Evolutionary conservation across 2,797 vertebrate species (phyloP).

Genomic region (Tolypeutes matacus): DNA sequence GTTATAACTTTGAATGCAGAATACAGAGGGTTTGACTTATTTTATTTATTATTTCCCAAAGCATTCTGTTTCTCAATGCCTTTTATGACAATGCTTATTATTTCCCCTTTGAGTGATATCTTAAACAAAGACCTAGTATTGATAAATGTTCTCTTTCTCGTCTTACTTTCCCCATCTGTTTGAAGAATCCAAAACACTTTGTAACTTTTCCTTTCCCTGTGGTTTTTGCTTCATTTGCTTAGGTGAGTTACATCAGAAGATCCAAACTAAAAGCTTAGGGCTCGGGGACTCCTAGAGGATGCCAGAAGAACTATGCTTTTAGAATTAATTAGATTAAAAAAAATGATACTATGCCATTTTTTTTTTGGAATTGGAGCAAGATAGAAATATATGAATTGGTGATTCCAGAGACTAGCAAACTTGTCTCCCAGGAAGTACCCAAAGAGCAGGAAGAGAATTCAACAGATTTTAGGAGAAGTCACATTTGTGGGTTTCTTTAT

Average conservation of each 20-base stretch:
- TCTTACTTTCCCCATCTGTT: background rate
- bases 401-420: background rate
- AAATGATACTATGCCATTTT: background rate
- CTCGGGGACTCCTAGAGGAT: background rate
- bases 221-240: background rate
- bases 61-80: background rate
- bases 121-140: background rate
- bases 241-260: background rate
- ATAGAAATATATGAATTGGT: background rate
- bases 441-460: accelerated
- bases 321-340: background rate
- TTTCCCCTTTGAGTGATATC: background rate
- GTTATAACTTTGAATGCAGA: background rate
- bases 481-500: accelerated
- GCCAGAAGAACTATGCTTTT: background rate
- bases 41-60: background rate
- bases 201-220: background rate
- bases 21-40: background rate
- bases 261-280: background rate
- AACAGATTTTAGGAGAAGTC: background rate
- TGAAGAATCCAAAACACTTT: background rate
- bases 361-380: background rate
- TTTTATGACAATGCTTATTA: too few relatives aligned
- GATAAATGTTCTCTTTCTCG: background rate
- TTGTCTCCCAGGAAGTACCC: background rate